These are phyloP conservation scores for Drosophila sp. DNA, from an alignment of 1,140 invertebrate genomes.

Conservation along the genomic window DNA sequence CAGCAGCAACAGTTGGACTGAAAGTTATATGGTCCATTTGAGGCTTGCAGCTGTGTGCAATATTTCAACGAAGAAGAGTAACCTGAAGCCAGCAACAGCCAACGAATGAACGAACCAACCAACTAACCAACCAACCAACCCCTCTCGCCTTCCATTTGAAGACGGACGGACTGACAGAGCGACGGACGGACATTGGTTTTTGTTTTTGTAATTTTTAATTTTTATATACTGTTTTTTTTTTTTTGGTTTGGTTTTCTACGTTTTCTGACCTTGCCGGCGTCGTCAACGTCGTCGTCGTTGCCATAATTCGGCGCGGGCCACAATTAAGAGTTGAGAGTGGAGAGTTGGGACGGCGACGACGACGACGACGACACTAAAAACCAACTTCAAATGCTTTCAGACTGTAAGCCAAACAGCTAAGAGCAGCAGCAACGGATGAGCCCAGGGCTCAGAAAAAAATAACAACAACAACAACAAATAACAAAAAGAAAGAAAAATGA, in stretches of 20 bases:
- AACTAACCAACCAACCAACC: constrained; percentile 29
- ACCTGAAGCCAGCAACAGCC: constrained; percentile 9
- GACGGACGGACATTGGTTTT: constrained; percentile 4
- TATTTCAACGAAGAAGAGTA: constrained; percentile 25
- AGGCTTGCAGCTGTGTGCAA: constrained; percentile 70
- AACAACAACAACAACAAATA: constrained; percentile 12
- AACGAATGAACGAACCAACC: not conserved
- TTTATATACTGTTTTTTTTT: constrained; percentile 15
- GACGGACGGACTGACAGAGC: not conserved
- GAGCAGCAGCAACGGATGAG: constrained; percentile 44
- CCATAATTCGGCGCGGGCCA: constrained; percentile 38
- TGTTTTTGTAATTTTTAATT: constrained; percentile 6
- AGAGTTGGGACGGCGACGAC: constrained; percentile 11
- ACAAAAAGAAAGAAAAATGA: constrained; percentile 39
- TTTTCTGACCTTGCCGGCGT: constrained; percentile 53
- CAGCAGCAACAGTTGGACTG: constrained; percentile 69
- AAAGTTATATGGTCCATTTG: constrained; percentile 80
- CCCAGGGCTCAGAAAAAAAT: constrained; percentile 16
- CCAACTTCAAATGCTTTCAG: constrained; percentile 19
- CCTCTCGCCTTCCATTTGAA: constrained; percentile 9
- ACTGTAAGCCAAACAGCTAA: constrained; percentile 17
- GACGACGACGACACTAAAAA: constrained; percentile 19
- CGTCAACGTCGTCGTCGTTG: constrained; percentile 3
- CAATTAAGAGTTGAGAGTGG: constrained; percentile 42
- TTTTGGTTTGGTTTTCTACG: constrained; percentile 10